These are phyloP conservation scores for Aurelia sp. DNA, from an alignment of 30 jellyfish, hydroid and myxozoan species.

Conservation along the genomic window DNA sequence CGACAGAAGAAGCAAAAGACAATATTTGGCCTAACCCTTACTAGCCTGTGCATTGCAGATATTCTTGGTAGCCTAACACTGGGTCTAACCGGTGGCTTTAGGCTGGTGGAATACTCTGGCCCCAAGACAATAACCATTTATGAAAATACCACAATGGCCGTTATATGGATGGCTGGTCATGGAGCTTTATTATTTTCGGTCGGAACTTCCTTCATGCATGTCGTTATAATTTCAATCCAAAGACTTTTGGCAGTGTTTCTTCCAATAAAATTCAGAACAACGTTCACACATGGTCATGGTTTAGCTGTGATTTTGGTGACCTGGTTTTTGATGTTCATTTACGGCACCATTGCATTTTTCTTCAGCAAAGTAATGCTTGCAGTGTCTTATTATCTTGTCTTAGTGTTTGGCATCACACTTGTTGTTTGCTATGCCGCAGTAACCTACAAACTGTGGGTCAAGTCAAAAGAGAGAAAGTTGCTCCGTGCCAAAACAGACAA, in stretches of 20 bases:
- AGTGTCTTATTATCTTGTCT: not conserved
- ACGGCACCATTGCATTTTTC: slow-evolving; percentile 12
- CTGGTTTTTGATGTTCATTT: slow-evolving; percentile 8
- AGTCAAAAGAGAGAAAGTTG: not conserved
- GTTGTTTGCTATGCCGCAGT: slow-evolving; percentile 25
- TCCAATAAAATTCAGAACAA: slow-evolving; percentile 18
- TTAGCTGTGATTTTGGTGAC: not conserved
- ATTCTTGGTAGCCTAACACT: slow-evolving; percentile 14
- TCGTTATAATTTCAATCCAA: slow-evolving; percentile 20
- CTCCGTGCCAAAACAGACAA: not conserved
- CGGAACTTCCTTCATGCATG: slow-evolving; percentile 35
- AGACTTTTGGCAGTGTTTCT: slow-evolving; percentile 24
- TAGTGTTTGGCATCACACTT: not conserved
- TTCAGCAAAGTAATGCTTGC: slow-evolving; percentile 1
- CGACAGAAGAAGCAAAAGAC: slow-evolving; percentile 9
- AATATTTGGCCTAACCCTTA: slow-evolving; percentile 15
- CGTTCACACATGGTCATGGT: slow-evolving; percentile 6
- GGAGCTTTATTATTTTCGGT: slow-evolving; percentile 22
- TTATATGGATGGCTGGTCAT: slow-evolving; percentile 14
- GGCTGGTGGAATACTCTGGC: slow-evolving; percentile 27
- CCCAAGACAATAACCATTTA: not conserved
- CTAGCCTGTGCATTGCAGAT: slow-evolving; percentile 33
- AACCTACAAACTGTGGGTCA: not conserved
- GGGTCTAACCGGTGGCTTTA: not conserved
- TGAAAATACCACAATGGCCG: slow-evolving; percentile 6